Evolutionary conservation across 30 jellyfish, hydroid and myxozoan species (phyloP).

Genomic region (Turritopsis dohrnii): DNA sequence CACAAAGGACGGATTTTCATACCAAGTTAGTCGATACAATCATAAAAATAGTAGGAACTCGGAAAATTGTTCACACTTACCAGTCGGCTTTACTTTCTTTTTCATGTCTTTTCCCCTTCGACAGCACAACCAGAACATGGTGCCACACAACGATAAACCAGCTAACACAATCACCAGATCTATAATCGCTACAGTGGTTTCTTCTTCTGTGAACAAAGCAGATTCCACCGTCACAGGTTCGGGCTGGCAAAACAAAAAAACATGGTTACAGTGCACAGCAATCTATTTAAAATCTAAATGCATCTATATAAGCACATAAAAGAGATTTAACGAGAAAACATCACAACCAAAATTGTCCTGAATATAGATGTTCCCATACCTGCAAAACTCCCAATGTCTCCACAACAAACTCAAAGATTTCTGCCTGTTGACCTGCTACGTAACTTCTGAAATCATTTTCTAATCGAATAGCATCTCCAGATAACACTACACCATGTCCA

Average conservation of each 20-base stretch:
- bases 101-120: neutral
- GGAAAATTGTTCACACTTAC: neutral
- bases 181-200: neutral
- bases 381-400: neutral
- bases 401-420: neutral
- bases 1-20: too few relatives aligned
- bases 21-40: too few relatives aligned
- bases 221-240: neutral
- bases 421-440: neutral
- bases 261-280: too few relatives aligned
- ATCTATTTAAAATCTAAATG: too few relatives aligned
- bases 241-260: too few relatives aligned
- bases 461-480: neutral
- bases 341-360: too few relatives aligned
- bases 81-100: neutral
- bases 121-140: neutral
- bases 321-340: too few relatives aligned
- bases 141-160: neutral
- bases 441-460: neutral
- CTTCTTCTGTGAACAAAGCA: neutral
- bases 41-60: too few relatives aligned
- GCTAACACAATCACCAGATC: neutral
- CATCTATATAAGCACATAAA: too few relatives aligned
- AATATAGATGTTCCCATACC: too few relatives aligned
- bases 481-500: neutral